Conservation (phyloP, 1,140 invertebrate genomes). For the Eriosoma lanigerum region DNA sequence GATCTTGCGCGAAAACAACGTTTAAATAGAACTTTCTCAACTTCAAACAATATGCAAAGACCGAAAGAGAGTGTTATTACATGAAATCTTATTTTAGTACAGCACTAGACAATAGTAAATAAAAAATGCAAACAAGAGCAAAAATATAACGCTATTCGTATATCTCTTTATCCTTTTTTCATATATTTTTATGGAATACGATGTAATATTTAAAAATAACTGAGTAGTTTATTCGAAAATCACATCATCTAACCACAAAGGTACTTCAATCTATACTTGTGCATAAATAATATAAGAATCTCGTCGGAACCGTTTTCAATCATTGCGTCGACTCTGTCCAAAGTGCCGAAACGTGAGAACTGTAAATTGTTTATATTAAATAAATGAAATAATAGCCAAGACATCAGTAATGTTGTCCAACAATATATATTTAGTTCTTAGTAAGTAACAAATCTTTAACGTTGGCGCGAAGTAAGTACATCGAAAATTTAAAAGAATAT, state of each 20-base stretch:
- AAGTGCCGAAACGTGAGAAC: no score
- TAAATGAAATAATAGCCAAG: no score
- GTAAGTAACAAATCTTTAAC: no score
- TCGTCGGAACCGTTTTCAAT: no score
- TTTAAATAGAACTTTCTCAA: slow-evolving; percentile 3
- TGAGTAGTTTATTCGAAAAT: not conserved
- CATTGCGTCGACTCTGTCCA: no score
- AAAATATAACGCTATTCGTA: slow-evolving; percentile 6
- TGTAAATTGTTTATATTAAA: no score
- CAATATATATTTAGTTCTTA: no score
- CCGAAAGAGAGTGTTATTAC: not conserved
- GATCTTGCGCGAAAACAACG: not conserved
- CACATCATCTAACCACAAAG: not conserved
- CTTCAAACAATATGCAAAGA: not conserved
- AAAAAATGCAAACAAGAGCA: not conserved
- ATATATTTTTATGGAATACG: no score
- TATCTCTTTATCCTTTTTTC: not conserved
- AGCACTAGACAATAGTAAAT: slow-evolving; percentile 11
- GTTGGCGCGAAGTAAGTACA: no score
- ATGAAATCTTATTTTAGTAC: slow-evolving; percentile 8
- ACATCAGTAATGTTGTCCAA: no score
- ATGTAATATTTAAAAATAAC: not conserved
- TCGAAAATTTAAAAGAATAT: no score
- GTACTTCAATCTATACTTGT: not conserved
- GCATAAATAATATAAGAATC: no score